Conservation (phyloP, 2,888 invertebrate species). For the Ptilodon capucinus region DNA sequence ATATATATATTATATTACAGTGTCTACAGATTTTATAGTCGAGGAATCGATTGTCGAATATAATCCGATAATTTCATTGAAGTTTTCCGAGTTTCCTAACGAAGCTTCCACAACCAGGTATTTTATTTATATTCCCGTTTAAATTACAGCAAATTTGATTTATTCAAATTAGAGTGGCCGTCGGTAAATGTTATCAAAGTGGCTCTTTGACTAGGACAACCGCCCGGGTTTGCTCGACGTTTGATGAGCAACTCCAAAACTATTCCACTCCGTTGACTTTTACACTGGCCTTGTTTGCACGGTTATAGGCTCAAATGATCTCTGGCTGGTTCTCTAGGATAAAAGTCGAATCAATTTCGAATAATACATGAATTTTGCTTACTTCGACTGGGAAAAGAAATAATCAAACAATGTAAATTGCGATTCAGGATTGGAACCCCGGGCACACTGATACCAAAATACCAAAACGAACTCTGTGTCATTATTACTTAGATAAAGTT, state of each 20-base stretch:
- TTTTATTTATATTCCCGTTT: slow-evolving; percentile 5
- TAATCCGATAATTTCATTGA: neutral
- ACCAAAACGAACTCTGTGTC: too few relatives aligned
- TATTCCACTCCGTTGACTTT: slow-evolving; percentile 63
- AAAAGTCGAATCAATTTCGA: neutral
- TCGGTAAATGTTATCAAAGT: slow-evolving; percentile 67
- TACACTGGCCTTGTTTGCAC: slow-evolving; percentile 58
- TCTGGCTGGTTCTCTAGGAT: neutral
- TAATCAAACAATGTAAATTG: neutral
- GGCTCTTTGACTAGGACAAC: slow-evolving; percentile 59
- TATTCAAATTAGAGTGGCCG: slow-evolving; percentile 66
- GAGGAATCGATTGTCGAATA: too few relatives aligned
- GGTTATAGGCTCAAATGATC: slow-evolving; percentile 28
- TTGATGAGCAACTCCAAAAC: slow-evolving; percentile 64
- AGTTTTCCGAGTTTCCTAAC: neutral
- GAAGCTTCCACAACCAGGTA: neutral
- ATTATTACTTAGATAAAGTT: too few relatives aligned
- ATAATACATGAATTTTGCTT: neutral
- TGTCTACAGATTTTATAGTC: too few relatives aligned
- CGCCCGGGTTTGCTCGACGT: slow-evolving; percentile 48
- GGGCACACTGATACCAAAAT: too few relatives aligned
- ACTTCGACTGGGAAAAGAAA: neutral
- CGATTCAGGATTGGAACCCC: neutral
- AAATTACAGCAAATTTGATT: slow-evolving; percentile 64
- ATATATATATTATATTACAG: too few relatives aligned